Base-by-base conservation (phyloP, 2,797 vertebrate species). In the Acomys russatus region DNA sequence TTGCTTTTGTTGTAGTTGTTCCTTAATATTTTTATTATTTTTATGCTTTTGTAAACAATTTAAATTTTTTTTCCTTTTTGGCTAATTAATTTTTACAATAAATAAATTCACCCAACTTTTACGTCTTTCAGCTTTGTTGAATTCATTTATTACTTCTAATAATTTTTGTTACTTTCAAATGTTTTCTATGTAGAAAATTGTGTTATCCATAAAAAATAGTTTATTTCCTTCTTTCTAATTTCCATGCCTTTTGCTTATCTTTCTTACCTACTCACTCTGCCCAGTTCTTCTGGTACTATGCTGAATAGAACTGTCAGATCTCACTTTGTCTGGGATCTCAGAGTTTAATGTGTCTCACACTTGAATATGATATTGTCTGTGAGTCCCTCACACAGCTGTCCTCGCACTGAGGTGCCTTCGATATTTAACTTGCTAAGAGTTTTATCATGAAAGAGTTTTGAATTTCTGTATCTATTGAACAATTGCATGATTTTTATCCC, bases 401-500 rank as follows among this genome's bases (percentile, higher is more conserved):
- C 44, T 78, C 73, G 5, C 28, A n/a, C 5, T 73, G 56, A 64
- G 6, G 10, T 64, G 44, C 49, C 54, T 78, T 92, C 17, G 38
- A 28, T 66, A 59, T 44, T 74, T 70, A 89, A 63, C 68, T 92
- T 92, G 6, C 73, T 77, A 35, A 38, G 30, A n/a, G 20, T 90
- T 90, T 92, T 74, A 73, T 59, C 22, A 28, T n/a, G 23, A 78
- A 73, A 17, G 8, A 22, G 3, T 64, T 38, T 49, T 35, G 5
- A 71, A 38, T 85, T 90, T 86, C 66, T 49, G 11, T 12, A 80
- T 80, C 49, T 93, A 68, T 79, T 90, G 66, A 95, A 64, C 77
- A 63, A 84, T 85, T 85, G 44, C 11, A n/a, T 87, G 85, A 44
- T 61, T 73, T 71, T 87, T 73, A 89, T 73, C 54, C 44, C 70